Conservation (phyloP, 2,113 vertebrate genomes). For the Rynchops niger region DNA sequence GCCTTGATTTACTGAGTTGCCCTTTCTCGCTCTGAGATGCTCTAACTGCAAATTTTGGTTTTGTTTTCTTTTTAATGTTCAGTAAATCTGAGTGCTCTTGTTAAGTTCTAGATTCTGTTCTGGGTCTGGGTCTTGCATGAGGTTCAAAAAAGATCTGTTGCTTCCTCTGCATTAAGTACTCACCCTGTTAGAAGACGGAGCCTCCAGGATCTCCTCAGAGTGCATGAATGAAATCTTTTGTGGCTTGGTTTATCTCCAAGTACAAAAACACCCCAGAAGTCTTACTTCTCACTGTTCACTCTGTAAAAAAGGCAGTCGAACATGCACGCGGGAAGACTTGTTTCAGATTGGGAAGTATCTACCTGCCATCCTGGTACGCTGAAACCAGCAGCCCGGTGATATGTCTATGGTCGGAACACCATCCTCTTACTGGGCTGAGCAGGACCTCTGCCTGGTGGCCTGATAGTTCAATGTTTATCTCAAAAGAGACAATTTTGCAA, state of each 20-base stretch:
- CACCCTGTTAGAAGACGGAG: neutral
- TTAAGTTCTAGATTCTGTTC: neutral
- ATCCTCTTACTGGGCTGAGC: neutral
- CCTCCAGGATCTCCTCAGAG: neutral
- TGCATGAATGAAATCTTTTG: neutral
- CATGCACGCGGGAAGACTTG: neutral
- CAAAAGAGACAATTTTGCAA: neutral
- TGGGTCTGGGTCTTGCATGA: neutral
- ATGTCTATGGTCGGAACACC: neutral
- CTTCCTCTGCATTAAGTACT: neutral
- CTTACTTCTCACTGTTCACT: neutral
- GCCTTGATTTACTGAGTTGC: neutral
- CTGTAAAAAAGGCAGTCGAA: neutral
- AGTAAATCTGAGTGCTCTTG: neutral
- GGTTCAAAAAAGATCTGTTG: neutral
- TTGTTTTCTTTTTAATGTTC: neutral
- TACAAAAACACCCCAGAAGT: fast-evolving
- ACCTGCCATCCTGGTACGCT: fast-evolving
- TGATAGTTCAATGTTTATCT: neutral
- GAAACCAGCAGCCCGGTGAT: neutral
- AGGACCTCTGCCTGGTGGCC: neutral
- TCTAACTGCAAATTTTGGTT: neutral
- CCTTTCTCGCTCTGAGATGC: neutral
- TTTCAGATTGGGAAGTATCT: neutral
- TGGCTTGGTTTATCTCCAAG: neutral